These are phyloP conservation scores for Drosophila pachea DNA, from an alignment of 1,140 invertebrate genomes.

Conservation along the genomic window DNA sequence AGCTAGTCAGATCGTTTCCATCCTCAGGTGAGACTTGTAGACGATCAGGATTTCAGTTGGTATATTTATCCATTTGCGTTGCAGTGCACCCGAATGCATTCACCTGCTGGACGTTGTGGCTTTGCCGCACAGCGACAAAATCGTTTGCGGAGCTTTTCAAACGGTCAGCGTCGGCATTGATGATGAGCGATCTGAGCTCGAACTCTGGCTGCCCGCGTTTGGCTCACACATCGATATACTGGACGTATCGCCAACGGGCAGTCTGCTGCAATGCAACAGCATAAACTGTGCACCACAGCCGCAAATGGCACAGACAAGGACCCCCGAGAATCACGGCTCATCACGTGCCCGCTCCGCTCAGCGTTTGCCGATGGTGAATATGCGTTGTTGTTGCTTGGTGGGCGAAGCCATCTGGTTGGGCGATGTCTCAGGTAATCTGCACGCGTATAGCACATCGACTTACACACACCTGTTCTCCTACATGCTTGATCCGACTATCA, in stretches of 20 bases:
- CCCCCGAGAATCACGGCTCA: constrained; percentile 49
- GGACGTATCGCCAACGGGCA: constrained; percentile 81
- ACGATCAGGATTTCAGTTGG: background rate
- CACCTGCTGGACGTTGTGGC: constrained; percentile 91
- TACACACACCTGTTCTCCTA: constrained; percentile 82
- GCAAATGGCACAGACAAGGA: constrained; percentile 49
- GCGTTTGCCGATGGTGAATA: constrained; percentile 66
- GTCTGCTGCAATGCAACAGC: constrained; percentile 63
- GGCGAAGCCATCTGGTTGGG: constrained; percentile 89
- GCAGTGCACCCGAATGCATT: constrained; percentile 93
- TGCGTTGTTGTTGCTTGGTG: constrained; percentile 82
- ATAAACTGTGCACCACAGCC: constrained; percentile 66
- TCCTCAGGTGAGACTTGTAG: constrained; percentile 80
- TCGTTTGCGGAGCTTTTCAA: constrained; percentile 79
- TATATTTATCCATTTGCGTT: background rate
- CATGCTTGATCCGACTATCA: constrained; percentile 80
- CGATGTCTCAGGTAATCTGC: constrained; percentile 88
- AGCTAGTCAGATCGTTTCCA: constrained; percentile 94
- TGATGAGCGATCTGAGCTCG: constrained; percentile 79
- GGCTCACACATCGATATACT: constrained; percentile 85
- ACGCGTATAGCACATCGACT: constrained; percentile 84
- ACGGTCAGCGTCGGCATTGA: constrained; percentile 26
- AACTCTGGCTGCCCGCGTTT: constrained; percentile 86
- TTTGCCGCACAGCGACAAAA: constrained; percentile 82
- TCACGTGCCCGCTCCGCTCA: constrained; percentile 57